Evolutionary conservation across 2,797 vertebrate species (phyloP), one percentile per base, ranked within the genome.

Genomic region (Coccyzus lansbergi): DNA sequence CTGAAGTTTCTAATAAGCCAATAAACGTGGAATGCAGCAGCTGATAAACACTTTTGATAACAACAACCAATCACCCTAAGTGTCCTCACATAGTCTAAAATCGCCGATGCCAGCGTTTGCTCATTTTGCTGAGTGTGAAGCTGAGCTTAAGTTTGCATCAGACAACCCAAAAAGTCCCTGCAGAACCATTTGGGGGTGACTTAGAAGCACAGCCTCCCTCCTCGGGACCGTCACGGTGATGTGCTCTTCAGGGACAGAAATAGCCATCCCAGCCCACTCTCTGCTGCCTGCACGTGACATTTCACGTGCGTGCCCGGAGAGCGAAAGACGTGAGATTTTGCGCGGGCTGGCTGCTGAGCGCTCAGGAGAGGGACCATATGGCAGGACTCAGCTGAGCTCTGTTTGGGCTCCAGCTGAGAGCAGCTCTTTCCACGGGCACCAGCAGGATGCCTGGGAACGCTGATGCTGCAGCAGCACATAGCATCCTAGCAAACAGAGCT

Each of bases 1-100:
- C 78, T 87, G 90, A 86, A 71, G 40, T 84, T 83, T 77, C 71
- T 70, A 86, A 71, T 13, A 82, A 67, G 48, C 48, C 70, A 42
- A 33, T 7, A 49, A 59, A 67, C 2, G 17, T 1, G 10, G 67
- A 67, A 62, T 9, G 24, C 25, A 22, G 21, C 4, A 29, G 72
- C 81, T 52, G 53, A 71, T 65, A 44, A 59, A 56, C 16, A 12
- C 4, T 49, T 78, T 5, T 25, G 93, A 31, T 76, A 49, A 76
- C n/a, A 56, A 28, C 67, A 63, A 51, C 53, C 83, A 6, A 11
- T 48, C 88, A 20, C n/a, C 10, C 1, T 14, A 29, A 53, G 60
- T 5, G 26, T 51, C 48, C 56, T 29, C 4, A 5, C 26, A 33
- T n/a, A 21, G n/a, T 6, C 29, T 21, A 53, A 65, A 62, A 51